Conservation (phyloP, 53 echinoderm and acorn worm genomes). For the Actinopyga echinites region DNA sequence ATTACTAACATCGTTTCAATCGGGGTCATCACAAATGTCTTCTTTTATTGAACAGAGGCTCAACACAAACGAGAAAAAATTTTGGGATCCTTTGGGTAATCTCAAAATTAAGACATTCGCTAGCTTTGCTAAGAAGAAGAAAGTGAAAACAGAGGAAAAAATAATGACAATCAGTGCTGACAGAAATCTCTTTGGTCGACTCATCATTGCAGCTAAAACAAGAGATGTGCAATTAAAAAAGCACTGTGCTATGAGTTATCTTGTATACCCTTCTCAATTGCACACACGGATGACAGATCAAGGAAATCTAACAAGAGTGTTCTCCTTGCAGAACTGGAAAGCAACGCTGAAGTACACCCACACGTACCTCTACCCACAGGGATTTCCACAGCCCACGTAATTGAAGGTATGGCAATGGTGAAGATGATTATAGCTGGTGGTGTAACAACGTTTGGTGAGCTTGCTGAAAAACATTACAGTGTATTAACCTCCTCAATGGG, state of each 20-base stretch:
- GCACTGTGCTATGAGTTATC: neutral
- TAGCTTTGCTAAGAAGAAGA: neutral
- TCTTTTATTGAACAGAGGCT: neutral
- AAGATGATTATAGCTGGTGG: slow-evolving; percentile 12
- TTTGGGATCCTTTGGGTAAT: slow-evolving; percentile 1
- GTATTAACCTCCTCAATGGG: neutral
- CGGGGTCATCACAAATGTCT: neutral
- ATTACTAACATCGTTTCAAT: neutral
- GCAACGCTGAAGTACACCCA: neutral
- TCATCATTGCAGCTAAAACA: neutral
- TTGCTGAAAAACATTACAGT: neutral
- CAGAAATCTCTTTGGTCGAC: neutral
- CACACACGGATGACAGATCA: neutral
- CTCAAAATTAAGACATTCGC: neutral
- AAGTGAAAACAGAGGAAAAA: slow-evolving; percentile 9
- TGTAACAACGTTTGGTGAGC: slow-evolving; percentile 15
- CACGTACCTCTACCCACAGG: neutral
- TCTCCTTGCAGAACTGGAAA: neutral
- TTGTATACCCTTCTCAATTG: neutral
- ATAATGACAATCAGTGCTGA: neutral
- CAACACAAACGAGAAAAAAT: slow-evolving; percentile 4
- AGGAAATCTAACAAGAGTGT: neutral
- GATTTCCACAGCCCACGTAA: slow-evolving; percentile 9
- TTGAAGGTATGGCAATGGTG: neutral
- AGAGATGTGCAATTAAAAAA: neutral